Base-by-base conservation (phyloP, 2,113 vertebrate species). In the Melanostigma gelatinosum region DNA sequence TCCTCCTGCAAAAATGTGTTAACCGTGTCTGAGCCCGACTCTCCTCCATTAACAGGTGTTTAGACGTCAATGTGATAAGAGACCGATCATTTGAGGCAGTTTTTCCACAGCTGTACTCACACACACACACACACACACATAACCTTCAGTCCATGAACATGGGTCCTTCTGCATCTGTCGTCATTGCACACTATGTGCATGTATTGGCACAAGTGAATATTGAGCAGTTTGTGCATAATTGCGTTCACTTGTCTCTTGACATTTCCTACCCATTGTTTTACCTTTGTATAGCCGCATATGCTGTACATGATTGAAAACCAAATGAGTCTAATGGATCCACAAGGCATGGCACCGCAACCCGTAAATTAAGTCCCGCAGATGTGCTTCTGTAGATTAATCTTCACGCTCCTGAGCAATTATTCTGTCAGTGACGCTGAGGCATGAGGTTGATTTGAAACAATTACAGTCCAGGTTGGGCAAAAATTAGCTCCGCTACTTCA, bases 321-420 rank as follows among this genome's bases (percentile, higher is more conserved):
- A 91, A 89, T 83, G 83, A 87, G 77, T 60, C 79, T 83, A 88
- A 92, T 88, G 84, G 87, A 85, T 88, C 89, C 90, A 87, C 81
- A 68, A 89, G 85, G 91, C 86, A 80, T 54, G 55, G 84, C 82
- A 75, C 85, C 22, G 86, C 60, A 70, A 90, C 89, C 81, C 65
- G 63, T 87, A 86, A 94, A 94, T 93, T 70, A 94, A 90, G 91
- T 94, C 89, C 77, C 84, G 75, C 94, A 94, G 91, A 94, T 93
- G 94, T 92, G 90, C 90, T 88, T 86, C 84, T 94, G 90, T 89
- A 94, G 94, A 94, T 95, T 93, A 93, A 95, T 93, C 92, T 93
- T 83, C 78, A 80, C 46, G 84, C 83, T 92, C 89, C 84, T 52
- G 65, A 88, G 88, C 89, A 91, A 90, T 94, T 94, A 93, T 90